Evolutionary conservation across 2,113 vertebrate species (phyloP).

Genomic region (Etheostoma spectabile): DNA sequence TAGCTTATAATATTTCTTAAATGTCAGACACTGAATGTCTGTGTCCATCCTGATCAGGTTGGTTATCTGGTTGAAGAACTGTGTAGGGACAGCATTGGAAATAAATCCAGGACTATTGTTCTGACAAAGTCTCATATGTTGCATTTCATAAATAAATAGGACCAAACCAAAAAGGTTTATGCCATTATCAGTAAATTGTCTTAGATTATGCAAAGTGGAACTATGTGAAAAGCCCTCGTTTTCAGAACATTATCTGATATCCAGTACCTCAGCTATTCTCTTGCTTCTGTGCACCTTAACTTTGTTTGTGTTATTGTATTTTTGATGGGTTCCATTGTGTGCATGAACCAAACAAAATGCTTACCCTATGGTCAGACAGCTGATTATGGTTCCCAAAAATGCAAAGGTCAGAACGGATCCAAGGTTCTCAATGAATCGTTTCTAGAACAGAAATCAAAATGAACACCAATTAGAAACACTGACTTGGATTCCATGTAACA

Average conservation of each 20-base stretch:
- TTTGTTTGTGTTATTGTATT: background rate
- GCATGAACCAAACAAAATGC: constrained; percentile 53
- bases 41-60: background rate
- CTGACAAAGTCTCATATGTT: background rate
- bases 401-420: constrained; percentile 90
- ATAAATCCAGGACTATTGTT: background rate
- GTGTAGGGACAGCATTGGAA: background rate
- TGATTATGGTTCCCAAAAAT: constrained; percentile 89
- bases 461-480: constrained; percentile 2
- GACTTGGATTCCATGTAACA: background rate
- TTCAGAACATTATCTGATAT: background rate
- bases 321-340: background rate
- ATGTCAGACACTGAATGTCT: background rate
- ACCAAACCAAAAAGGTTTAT: background rate
- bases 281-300: background rate
- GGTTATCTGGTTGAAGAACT: background rate
- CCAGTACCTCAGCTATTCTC: background rate
- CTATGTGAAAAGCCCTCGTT: background rate
- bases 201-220: background rate
- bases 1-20: background rate
- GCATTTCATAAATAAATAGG: background rate
- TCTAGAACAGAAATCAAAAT: constrained; percentile 74
- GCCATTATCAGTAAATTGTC: too few species aligned
- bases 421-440: constrained; percentile 88
- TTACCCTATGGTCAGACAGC: constrained; percentile 89